phyloP scores from a whole-genome alignment of 1,140 invertebrate genomes.

The Temnothorax nylanderi region DNA sequence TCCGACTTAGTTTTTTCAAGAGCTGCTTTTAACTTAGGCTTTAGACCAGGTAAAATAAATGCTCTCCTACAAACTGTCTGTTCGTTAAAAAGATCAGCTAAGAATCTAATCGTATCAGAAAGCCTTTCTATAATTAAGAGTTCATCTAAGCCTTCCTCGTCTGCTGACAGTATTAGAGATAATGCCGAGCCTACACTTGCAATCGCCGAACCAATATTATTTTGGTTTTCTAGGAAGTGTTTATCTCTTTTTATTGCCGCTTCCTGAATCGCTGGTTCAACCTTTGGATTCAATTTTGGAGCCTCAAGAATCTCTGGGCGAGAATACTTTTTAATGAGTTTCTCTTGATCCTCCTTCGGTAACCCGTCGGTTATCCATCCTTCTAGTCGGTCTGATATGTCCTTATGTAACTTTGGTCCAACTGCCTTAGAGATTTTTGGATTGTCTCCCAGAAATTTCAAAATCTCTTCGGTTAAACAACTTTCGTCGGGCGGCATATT shows the following conservation, averaged over 20 bases:
- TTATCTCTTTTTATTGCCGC: background rate
- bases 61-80: background rate
- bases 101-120: background rate
- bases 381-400: background rate
- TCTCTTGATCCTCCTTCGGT: background rate
- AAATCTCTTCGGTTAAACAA: background rate
- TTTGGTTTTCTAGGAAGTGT: slow-evolving; percentile 11
- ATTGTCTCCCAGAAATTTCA: background rate
- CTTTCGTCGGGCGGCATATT: background rate
- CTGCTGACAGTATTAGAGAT: background rate
- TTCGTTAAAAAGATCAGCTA: slow-evolving; percentile 3
- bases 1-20: background rate
- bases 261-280: background rate
- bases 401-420: background rate
- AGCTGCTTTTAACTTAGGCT: background rate
- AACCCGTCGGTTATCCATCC: background rate
- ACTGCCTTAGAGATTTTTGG: background rate
- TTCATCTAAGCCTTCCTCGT: background rate
- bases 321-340: background rate
- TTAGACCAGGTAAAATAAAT: background rate
- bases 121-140: background rate
- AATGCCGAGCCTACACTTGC: background rate
- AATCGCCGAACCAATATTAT: slow-evolving; percentile 3
- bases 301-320: too few relatives aligned
- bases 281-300: background rate